These are phyloP conservation scores for Botia almorhae DNA, from an alignment of 2,797 vertebrate species.

Conservation along the genomic window DNA sequence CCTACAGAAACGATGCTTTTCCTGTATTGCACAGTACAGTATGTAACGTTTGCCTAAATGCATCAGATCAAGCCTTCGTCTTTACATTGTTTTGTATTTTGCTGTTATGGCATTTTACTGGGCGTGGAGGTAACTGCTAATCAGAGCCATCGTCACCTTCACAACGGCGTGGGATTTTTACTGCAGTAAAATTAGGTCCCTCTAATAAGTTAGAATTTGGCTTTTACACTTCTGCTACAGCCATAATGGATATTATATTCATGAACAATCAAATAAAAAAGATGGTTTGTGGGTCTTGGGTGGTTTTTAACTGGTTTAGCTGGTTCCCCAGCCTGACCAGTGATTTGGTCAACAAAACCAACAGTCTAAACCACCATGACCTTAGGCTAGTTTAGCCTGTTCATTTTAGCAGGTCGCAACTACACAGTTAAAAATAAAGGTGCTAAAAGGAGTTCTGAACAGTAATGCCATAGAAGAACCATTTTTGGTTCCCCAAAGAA, in stretches of 20 bases:
- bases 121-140: conserved; percentile 67
- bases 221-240: conserved; percentile 26
- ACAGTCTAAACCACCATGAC: not conserved
- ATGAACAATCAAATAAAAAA: conserved; percentile 6
- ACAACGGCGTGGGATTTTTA: conserved; percentile 69
- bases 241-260: conserved; percentile 15
- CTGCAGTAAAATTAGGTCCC: conserved; percentile 56
- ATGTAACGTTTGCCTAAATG: conserved; percentile 80
- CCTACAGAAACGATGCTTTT: conserved; percentile 78
- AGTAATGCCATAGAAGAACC: no score
- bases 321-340: not conserved
- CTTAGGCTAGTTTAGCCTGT: no score
- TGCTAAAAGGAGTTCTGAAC: no score
- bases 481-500: no score
- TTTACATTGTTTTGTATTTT: conserved; percentile 71
- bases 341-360: conserved; percentile 2
- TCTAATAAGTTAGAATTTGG: conserved; percentile 1
- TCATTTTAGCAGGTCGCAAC: no score
- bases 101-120: conserved; percentile 66
- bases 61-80: conserved; percentile 74
- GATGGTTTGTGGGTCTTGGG: not conserved
- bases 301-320: not conserved
- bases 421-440: not conserved
- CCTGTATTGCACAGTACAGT: conserved; percentile 87
- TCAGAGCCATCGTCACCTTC: conserved; percentile 58